Evolutionary conservation across 2,113 vertebrate genomes (phyloP).

Genomic region (Eublepharis macularius): DNA sequence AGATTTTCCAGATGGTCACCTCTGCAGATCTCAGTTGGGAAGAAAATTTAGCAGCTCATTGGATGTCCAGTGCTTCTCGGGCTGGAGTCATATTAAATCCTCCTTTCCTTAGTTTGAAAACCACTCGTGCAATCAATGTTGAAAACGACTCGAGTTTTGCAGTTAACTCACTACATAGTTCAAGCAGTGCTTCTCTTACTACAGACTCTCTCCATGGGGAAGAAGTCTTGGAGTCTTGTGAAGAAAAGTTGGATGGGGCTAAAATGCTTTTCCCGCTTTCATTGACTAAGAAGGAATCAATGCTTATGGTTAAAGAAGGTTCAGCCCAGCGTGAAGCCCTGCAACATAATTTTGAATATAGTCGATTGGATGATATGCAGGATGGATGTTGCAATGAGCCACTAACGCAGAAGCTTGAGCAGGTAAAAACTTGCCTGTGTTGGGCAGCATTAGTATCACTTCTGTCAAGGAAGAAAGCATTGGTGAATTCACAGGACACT

Average conservation of each 20-base stretch:
- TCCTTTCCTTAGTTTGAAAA: slow-evolving; percentile 66
- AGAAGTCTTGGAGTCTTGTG: slow-evolving; percentile 31
- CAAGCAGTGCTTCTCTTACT: slow-evolving; percentile 76
- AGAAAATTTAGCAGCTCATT: slow-evolving; percentile 77
- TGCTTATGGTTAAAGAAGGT: slow-evolving; percentile 16
- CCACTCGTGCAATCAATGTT: slow-evolving; percentile 53
- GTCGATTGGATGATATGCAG: slow-evolving; percentile 42
- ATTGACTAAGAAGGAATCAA: slow-evolving; percentile 26
- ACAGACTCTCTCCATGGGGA: slow-evolving; percentile 73
- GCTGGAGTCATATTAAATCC: slow-evolving; percentile 86
- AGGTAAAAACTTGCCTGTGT: slow-evolving; percentile 72
- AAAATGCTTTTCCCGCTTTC: slow-evolving; percentile 26
- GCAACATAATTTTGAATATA: slow-evolving; percentile 29
- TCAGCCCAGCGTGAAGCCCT: slow-evolving; percentile 23
- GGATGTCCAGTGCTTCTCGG: slow-evolving; percentile 80
- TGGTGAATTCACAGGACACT: background rate
- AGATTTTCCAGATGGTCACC: slow-evolving; percentile 80
- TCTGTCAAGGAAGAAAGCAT: background rate
- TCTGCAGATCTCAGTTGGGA: slow-evolving; percentile 75
- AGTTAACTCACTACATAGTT: slow-evolving; percentile 69
- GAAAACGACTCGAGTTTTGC: slow-evolving; percentile 69
- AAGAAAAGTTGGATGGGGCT: slow-evolving; percentile 28
- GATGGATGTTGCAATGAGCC: slow-evolving; percentile 64
- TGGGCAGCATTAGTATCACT: background rate
- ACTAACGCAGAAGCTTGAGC: slow-evolving; percentile 83